phyloP scores from a whole-genome alignment of 35 echinoderm and acorn worm genomes.

The Eucidaris tribuloides region DNA sequence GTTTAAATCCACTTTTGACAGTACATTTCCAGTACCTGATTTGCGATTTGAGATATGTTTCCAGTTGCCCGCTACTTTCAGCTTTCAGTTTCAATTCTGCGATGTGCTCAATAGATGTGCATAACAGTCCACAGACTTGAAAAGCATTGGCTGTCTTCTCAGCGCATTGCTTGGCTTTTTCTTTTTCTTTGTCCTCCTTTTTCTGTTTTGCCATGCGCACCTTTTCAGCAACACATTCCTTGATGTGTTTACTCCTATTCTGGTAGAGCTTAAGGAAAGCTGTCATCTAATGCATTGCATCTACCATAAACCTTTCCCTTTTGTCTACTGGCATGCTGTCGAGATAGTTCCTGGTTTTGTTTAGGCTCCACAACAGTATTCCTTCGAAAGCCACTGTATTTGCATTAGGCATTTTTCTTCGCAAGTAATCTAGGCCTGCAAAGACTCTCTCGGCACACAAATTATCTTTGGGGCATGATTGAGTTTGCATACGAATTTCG shows the following conservation, averaged over 20 bases:
- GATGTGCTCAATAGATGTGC: conserved; percentile 25
- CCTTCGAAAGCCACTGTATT: conserved; percentile 45
- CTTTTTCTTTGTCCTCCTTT: conserved; percentile 30
- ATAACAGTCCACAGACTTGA: conserved; percentile 38
- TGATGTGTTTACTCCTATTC: conserved; percentile 26
- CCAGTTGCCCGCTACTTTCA: neutral
- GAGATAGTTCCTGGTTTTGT: conserved; percentile 47
- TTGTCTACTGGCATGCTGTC: conserved; percentile 18
- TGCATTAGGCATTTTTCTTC: conserved; percentile 45
- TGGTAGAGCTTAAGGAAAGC: conserved; percentile 42
- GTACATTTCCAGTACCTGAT: conserved; percentile 26
- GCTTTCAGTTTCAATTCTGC: conserved; percentile 20
- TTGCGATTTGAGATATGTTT: neutral
- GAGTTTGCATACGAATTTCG: conserved; percentile 23
- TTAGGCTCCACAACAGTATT: conserved; percentile 47
- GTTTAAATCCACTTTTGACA: neutral
- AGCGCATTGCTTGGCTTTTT: conserved; percentile 19
- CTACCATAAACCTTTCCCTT: neutral
- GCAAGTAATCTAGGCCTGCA: conserved; percentile 17
- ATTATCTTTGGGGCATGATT: conserved; percentile 38
- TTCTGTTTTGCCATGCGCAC: neutral
- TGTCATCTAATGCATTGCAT: conserved; percentile 12
- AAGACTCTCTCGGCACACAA: conserved; percentile 30
- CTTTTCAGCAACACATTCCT: conserved; percentile 13
- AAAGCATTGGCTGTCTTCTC: conserved; percentile 37